phyloP scores from a whole-genome alignment of 1,140 invertebrate species.

The Drosophila sulfurigaster region DNA sequence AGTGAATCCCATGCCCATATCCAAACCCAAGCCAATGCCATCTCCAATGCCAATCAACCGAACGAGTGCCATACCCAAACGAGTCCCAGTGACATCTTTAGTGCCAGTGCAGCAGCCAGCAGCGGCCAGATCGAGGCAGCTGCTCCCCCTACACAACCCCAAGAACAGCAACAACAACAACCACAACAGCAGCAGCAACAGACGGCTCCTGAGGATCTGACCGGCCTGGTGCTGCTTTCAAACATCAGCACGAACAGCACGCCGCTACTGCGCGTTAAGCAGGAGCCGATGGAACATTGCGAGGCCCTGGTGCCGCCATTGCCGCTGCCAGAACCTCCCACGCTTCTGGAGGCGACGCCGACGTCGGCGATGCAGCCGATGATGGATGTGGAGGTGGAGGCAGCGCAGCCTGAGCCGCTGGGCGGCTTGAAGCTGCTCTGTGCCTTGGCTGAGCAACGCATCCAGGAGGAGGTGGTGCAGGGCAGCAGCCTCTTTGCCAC shows the following conservation, averaged over 20 bases:
- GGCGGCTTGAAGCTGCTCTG: slow-evolving; percentile 92
- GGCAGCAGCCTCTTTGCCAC: slow-evolving; percentile 68
- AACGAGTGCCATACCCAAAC: slow-evolving; percentile 79
- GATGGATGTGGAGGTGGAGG: slow-evolving; percentile 83
- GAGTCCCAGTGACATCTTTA: slow-evolving; percentile 64
- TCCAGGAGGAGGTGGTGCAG: slow-evolving; percentile 89
- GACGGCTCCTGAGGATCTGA: slow-evolving; percentile 87
- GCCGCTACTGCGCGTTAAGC: slow-evolving; percentile 72
- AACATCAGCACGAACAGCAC: slow-evolving; percentile 88
- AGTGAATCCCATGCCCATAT: slow-evolving; percentile 47
- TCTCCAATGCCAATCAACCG: slow-evolving; percentile 51
- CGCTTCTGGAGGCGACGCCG: background rate
- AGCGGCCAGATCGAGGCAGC: slow-evolving; percentile 8
- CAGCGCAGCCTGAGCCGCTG: slow-evolving; percentile 85
- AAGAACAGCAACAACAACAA: slow-evolving; percentile 20
- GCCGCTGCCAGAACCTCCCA: slow-evolving; percentile 54
- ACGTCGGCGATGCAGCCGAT: slow-evolving; percentile 67
- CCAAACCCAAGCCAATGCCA: slow-evolving; percentile 14
- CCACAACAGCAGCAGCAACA: slow-evolving; percentile 27
- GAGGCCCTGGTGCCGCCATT: slow-evolving; percentile 25
- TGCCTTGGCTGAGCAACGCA: slow-evolving; percentile 93
- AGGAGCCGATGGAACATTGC: slow-evolving; percentile 74
- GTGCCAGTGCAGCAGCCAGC: slow-evolving; percentile 62
- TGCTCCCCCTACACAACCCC: slow-evolving; percentile 16
- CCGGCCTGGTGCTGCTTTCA: slow-evolving; percentile 92